These are phyloP conservation scores for Patiria pectinifera DNA, from an alignment of 53 echinoderm and acorn worm species.

Conservation along the genomic window DNA sequence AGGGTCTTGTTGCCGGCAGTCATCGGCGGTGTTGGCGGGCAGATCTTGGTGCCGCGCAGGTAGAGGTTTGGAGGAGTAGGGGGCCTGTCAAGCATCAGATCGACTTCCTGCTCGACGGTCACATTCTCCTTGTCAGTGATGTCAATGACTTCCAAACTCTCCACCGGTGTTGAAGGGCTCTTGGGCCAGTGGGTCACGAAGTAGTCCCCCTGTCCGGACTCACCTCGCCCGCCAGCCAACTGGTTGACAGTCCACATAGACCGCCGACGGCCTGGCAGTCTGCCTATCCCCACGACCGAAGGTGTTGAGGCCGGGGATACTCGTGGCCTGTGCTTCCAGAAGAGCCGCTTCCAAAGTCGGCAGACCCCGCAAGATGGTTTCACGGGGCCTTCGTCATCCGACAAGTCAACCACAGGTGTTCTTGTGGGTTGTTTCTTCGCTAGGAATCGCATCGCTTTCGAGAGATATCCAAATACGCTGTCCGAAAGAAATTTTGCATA, in stretches of 20 bases:
- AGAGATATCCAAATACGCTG: neutral
- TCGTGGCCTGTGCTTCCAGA: conserved; percentile 37
- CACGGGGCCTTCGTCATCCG: conserved; percentile 1
- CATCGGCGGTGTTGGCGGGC: neutral
- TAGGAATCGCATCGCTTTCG: conserved; percentile 13
- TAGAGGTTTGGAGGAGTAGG: neutral
- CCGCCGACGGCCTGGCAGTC: conserved; percentile 10
- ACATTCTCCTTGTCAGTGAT: conserved; percentile 28
- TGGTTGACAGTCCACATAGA: neutral
- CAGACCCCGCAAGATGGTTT: conserved; percentile 34
- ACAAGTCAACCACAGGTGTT: conserved; percentile 37
- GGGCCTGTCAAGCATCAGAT: conserved; percentile 35
- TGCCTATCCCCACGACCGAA: neutral
- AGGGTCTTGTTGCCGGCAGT: neutral
- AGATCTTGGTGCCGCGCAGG: neutral
- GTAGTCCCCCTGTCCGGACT: conserved; percentile 5
- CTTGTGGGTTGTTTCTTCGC: conserved; percentile 16
- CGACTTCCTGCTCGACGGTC: conserved; percentile 16
- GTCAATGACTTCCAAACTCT: conserved; percentile 23
- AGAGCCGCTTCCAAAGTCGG: conserved; percentile 33
- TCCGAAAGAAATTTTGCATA: neutral
- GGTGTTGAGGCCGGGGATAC: neutral
- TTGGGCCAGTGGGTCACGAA: neutral
- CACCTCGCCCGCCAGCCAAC: neutral
- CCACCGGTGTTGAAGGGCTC: conserved; percentile 1